Evolutionary conservation across 1,140 invertebrate genomes (phyloP).

Genomic region (Zeugodacus cucurbitae): DNA sequence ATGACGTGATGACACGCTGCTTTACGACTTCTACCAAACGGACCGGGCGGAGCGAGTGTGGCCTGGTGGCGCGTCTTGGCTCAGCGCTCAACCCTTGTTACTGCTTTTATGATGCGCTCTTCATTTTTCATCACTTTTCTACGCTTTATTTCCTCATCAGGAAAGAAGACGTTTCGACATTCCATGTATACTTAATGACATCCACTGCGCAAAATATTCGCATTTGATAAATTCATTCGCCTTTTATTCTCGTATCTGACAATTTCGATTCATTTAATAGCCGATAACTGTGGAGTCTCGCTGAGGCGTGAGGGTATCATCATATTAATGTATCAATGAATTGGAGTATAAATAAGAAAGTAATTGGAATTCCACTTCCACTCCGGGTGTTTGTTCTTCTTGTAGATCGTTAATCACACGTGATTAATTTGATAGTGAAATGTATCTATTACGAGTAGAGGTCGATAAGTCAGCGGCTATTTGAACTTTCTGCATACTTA

Average conservation of each 20-base stretch:
- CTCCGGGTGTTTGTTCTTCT: background rate
- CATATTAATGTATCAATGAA: background rate
- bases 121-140: slow-evolving; percentile 3
- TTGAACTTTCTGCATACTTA: no score
- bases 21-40: background rate
- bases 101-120: background rate
- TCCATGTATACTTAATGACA: background rate
- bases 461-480: no score
- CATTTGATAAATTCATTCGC: background rate
- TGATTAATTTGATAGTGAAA: background rate
- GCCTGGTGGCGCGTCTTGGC: background rate
- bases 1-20: slow-evolving; percentile 7
- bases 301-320: background rate
- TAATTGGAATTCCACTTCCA: background rate
- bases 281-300: background rate
- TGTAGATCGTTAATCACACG: background rate
- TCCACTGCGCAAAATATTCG: background rate
- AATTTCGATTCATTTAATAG: background rate
- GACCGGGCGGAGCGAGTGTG: background rate
- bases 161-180: background rate
- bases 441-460: background rate
- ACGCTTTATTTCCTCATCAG: slow-evolving; percentile 1
- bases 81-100: background rate
- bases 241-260: background rate
- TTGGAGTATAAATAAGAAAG: background rate